A percentile compares a stretch with the other conserved stretches of the same genome.
Evolutionary conservation across 2,888 invertebrate genomes (phyloP).

Genomic region (Heliconius hortense): DNA sequence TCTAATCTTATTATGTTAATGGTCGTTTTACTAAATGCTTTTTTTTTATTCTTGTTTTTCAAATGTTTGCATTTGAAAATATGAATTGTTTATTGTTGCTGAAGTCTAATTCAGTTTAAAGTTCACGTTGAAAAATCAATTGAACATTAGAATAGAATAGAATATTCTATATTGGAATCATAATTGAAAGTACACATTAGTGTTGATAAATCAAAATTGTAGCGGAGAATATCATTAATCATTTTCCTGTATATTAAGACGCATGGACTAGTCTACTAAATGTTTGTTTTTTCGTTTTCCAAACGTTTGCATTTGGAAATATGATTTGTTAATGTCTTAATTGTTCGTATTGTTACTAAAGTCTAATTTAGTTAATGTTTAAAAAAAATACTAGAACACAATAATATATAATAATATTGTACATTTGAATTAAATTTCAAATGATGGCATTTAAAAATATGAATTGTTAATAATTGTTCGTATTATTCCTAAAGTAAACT

Average conservation of each 20-base stretch:
- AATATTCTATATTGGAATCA: background rate
- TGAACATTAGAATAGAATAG: background rate
- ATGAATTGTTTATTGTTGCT: background rate
- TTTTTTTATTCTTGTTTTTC: constrained; percentile 7
- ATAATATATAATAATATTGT: background rate
- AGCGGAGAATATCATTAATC: constrained; percentile 26
- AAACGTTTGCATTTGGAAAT: background rate
- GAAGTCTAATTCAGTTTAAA: no score
- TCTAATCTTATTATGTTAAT: constrained; percentile 43
- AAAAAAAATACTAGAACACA: no score
- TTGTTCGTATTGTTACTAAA: background rate
- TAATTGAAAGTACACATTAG: background rate
- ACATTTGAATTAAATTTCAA: constrained; percentile 7
- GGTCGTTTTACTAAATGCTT: constrained; percentile 29
- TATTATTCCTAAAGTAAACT: background rate
- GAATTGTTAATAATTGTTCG: background rate
- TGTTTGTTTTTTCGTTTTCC: background rate
- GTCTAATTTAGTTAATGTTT: background rate
- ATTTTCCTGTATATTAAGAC: constrained; percentile 71
- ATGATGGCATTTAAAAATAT: background rate
- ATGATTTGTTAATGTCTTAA: background rate
- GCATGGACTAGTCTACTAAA: constrained; percentile 66
- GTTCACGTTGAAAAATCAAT: background rate
- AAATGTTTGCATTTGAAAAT: background rate
- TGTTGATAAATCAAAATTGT: constrained; percentile 27